phyloP scores from a whole-genome alignment of 2,113 vertebrate species.

The Psittacula cyanocephala region DNA sequence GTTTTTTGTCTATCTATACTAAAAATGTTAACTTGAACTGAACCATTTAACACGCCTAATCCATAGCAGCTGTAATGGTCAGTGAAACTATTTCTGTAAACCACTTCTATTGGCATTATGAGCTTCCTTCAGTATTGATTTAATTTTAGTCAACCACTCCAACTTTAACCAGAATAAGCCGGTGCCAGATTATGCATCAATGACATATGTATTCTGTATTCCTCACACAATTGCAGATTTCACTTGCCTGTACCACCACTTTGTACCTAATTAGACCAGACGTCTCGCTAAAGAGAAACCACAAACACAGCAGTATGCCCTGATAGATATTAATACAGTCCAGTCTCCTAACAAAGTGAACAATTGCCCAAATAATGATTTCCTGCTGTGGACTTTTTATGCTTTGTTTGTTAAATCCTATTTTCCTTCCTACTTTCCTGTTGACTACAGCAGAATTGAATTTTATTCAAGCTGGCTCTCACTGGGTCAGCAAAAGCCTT shows the following conservation, averaged over 20 bases:
- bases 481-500: slow-evolving; percentile 74
- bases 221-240: slow-evolving; percentile 39
- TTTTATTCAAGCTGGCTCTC: slow-evolving; percentile 59
- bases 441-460: slow-evolving; percentile 76
- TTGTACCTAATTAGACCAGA: slow-evolving; percentile 73
- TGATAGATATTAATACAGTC: slow-evolving; percentile 54
- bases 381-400: slow-evolving; percentile 73
- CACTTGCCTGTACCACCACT: slow-evolving; percentile 10
- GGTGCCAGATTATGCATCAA: slow-evolving; percentile 57
- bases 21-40: slow-evolving; percentile 59
- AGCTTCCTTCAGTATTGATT: slow-evolving; percentile 57
- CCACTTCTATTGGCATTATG: slow-evolving; percentile 57
- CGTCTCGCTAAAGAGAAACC: slow-evolving; percentile 61
- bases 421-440: slow-evolving; percentile 83
- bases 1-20: slow-evolving; percentile 29
- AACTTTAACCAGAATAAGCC: slow-evolving; percentile 23
- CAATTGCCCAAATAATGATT: slow-evolving; percentile 78
- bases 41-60: slow-evolving; percentile 62
- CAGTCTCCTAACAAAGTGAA: slow-evolving; percentile 74
- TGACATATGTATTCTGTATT: slow-evolving; percentile 48
- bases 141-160: slow-evolving; percentile 29
- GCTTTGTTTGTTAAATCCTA: slow-evolving; percentile 82
- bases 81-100: slow-evolving; percentile 63
- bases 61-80: slow-evolving; percentile 66
- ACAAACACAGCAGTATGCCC: slow-evolving; percentile 59